Evolutionary conservation across 2,888 invertebrate species (phyloP).

Genomic region (Drosophila recens): DNA sequence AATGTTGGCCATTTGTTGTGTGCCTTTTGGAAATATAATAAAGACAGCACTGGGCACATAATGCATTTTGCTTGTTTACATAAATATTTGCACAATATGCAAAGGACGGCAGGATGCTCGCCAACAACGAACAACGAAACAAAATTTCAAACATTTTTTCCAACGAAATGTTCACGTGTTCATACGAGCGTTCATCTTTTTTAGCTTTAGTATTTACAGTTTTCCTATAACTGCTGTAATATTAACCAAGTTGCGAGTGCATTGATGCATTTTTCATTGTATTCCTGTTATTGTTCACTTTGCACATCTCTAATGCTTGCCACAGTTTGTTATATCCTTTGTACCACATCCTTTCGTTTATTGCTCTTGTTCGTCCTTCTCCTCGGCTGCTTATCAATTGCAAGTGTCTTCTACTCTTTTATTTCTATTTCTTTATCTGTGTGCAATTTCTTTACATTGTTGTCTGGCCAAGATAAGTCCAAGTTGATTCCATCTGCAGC

Average conservation of each 20-base stretch:
- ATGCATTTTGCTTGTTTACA: constrained; percentile 66
- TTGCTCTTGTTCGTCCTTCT: constrained; percentile 15
- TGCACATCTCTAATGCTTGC: constrained; percentile 24
- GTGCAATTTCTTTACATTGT: constrained; percentile 40
- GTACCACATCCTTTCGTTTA: constrained; percentile 14
- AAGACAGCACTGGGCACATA: constrained; percentile 64
- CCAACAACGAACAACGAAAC: constrained; percentile 27
- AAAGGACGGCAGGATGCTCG: constrained; percentile 4
- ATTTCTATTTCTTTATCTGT: constrained; percentile 18
- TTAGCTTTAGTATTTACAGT: not conserved
- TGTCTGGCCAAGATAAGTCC: constrained; percentile 28
- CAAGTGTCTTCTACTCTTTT: constrained; percentile 35
- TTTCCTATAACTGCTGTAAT: not conserved
- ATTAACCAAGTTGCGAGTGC: constrained; percentile 10
- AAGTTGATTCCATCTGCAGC: constrained; percentile 27
- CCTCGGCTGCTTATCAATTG: constrained; percentile 51
- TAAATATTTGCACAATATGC: constrained; percentile 61
- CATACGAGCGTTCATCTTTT: not conserved
- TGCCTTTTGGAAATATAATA: constrained; percentile 63
- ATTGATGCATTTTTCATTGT: constrained; percentile 2
- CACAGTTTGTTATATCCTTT: constrained; percentile 7
- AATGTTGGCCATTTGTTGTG: constrained; percentile 56
- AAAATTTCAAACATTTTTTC: constrained; percentile 10
- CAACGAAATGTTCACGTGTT: not conserved
- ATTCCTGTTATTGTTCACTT: constrained; percentile 15